A percentile compares a stretch with the other conserved stretches of the same genome.
Evolutionary conservation across 2,797 vertebrate species (phyloP).

Genomic region (Coilia nasus): DNA sequence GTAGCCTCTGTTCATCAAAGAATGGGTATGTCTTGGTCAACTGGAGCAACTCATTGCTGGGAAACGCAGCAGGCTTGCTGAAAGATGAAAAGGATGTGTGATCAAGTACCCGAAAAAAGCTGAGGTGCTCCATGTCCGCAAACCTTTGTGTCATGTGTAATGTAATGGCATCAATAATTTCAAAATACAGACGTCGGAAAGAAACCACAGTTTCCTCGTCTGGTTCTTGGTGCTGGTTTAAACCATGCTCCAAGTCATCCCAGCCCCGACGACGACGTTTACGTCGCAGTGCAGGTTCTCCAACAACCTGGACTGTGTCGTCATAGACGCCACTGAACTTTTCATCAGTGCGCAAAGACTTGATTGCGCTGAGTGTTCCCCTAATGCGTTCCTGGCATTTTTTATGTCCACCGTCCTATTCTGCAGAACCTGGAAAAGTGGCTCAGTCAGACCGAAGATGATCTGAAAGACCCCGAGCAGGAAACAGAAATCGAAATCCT

Average conservation of each 20-base stretch:
- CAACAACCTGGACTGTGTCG: neutral
- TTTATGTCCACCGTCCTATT: neutral
- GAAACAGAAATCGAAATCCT: neutral
- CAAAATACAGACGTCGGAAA: neutral
- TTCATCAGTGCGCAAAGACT: neutral
- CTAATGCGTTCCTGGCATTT: neutral
- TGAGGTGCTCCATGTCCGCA: slow-evolving; percentile 10
- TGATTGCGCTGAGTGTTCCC: neutral
- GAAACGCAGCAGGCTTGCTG: neutral
- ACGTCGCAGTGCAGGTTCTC: neutral
- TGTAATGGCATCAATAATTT: neutral
- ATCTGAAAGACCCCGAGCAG: neutral
- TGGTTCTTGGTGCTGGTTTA: neutral
- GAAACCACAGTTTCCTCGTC: neutral
- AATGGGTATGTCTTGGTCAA: slow-evolving; percentile 21
- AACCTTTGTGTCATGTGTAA: neutral
- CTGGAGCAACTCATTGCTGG: neutral
- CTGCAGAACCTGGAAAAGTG: neutral
- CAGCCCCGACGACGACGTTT: neutral
- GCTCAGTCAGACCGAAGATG: neutral
- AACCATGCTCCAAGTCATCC: neutral
- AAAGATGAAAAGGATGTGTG: neutral
- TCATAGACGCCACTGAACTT: neutral
- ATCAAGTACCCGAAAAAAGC: slow-evolving; percentile 19
- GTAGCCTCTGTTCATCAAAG: slow-evolving; percentile 17